Base-by-base conservation (phyloP, 2,888 invertebrate genomes). In the Sussaba pulchella region DNA sequence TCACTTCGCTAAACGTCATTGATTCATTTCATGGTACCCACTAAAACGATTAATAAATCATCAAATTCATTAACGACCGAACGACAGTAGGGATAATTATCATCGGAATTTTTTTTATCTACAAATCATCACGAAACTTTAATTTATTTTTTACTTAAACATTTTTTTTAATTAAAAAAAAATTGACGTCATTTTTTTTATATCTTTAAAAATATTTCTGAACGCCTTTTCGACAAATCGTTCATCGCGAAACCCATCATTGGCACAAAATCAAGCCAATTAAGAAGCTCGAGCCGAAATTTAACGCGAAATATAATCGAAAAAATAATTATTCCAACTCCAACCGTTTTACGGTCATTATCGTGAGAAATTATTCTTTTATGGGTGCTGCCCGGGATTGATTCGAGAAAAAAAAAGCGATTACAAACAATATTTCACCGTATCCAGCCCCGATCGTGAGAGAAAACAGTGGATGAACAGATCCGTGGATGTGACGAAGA, bases 301-400 rank as follows among this genome's bases (percentile, higher is more conserved):
- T n/a, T n/a, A n/a, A n/a, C n/a, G n/a, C n/a, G n/a, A n/a, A n/a
- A n/a, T n/a, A n/a, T n/a, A n/a, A n/a, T n/a, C n/a, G 43, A 17
- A 5, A 26, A 64, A 4, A 52, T 41, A 26, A 47, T 47, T 63
- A 69, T 73, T 64, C 31, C 50, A 52, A 77, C 41, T 64, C 47
- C 64, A 31, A 31, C 61, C 39, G 72, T 76, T 9, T 72, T 24
- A 19, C 54, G 67, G 54, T 54, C 69, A 41, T 64, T 17, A 19
- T 69, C 69, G 64, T 69, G 64, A 69, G 21, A 50, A 17, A 39
- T 73, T 45, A 39, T 17, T 50, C 36, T 47, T 70, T 85, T 66
- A 88, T 91, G 91, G 91, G 88, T 91, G 91, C 91, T 91, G 91
- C 89, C 91, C 90, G 91, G 91, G n/a, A n/a, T n/a, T 87, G 87